Percentiles rank a stretch among this genome's conserved stretches.
Conservation (phyloP, 2,888 invertebrate species). For the Amblyteles armatorius region DNA sequence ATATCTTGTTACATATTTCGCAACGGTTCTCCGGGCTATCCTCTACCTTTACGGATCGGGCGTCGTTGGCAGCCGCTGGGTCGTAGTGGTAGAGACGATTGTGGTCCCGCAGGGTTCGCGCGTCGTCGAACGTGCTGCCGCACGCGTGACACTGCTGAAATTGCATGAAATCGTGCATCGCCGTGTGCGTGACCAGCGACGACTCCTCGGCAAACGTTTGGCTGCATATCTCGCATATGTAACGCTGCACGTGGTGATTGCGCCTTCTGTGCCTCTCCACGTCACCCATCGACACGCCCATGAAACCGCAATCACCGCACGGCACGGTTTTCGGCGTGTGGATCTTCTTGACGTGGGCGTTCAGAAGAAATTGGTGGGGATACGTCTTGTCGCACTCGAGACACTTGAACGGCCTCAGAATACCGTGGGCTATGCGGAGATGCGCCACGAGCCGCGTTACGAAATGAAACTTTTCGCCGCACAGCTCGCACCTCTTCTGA, state of each 20-base stretch:
- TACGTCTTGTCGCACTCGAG: constrained; percentile 77
- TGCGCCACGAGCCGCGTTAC: constrained; percentile 79
- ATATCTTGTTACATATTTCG: constrained; percentile 74
- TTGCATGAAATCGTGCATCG: constrained; percentile 75
- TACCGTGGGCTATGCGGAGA: constrained; percentile 76
- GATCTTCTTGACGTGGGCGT: constrained; percentile 78
- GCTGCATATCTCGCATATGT: constrained; percentile 76
- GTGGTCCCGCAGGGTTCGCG: constrained; percentile 76
- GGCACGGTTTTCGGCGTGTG: constrained; percentile 76
- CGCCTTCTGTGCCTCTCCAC: constrained; percentile 76
- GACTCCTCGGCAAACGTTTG: constrained; percentile 73
- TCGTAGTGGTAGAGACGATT: constrained; percentile 75
- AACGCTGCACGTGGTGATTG: constrained; percentile 70
- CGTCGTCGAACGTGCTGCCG: constrained; percentile 75
- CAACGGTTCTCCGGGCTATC: constrained; percentile 72
- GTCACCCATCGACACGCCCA: constrained; percentile 75
- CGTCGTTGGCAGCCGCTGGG: constrained; percentile 32
- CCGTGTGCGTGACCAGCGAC: constrained; percentile 72
- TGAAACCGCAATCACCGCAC: constrained; percentile 77
- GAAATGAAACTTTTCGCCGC: constrained; percentile 78
- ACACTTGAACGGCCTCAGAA: constrained; percentile 79
- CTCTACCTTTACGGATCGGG: constrained; percentile 22
- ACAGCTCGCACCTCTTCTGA: constrained; percentile 76
- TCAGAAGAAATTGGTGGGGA: constrained; percentile 78
- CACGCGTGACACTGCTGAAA: constrained; percentile 77